These are phyloP conservation scores for Dendrolimus pini DNA, from an alignment of 2,888 invertebrate species.

Conservation along the genomic window DNA sequence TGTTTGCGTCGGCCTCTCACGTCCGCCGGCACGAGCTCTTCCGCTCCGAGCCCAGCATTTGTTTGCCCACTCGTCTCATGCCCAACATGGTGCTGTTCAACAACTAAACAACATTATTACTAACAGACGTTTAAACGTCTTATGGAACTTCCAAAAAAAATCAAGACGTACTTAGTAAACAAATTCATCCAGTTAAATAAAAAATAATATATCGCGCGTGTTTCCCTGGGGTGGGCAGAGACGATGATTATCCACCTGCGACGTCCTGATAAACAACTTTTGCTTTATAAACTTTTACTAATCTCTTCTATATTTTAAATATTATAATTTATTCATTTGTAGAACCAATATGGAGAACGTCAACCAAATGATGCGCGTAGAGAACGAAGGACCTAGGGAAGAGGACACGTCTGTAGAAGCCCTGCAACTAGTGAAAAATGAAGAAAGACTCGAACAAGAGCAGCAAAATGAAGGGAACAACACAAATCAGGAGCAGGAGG, in stretches of 20 bases:
- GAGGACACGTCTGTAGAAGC: constrained; percentile 38
- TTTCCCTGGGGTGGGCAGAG: too few relatives aligned
- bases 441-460: constrained; percentile 36
- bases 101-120: too few relatives aligned
- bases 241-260: too few relatives aligned
- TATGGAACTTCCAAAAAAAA: too few relatives aligned
- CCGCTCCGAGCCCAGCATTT: constrained; percentile 26
- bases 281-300: too few relatives aligned
- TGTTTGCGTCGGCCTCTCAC: background rate
- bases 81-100: constrained; percentile 1
- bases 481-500: constrained; percentile 4
- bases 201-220: too few relatives aligned
- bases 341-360: constrained; percentile 41
- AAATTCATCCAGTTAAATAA: too few relatives aligned
- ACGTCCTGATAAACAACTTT: too few relatives aligned
- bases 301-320: too few relatives aligned
- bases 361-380: constrained; percentile 26
- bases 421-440: constrained; percentile 61
- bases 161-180: too few relatives aligned
- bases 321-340: background rate
- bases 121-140: too few relatives aligned
- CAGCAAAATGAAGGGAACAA: constrained; percentile 9
- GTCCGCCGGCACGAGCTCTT: constrained; percentile 27
- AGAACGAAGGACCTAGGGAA: constrained; percentile 31
- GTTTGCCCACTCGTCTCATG: constrained; percentile 3